Evolutionary conservation across 2,113 vertebrate species (phyloP).

Genomic region (Crocuta crocuta): DNA sequence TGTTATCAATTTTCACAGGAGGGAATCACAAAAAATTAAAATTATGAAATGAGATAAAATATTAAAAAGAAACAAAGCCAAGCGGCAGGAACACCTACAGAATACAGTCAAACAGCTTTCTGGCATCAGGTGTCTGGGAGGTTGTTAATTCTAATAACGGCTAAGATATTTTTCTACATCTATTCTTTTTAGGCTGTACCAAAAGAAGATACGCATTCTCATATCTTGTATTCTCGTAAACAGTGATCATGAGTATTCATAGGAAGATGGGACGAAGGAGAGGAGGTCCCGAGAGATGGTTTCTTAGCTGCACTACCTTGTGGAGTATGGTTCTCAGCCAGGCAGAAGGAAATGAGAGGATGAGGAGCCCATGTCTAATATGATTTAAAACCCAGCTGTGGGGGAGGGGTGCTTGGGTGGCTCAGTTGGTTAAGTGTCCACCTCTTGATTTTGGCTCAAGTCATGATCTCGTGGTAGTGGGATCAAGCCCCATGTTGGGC

Average conservation of each 20-base stretch:
- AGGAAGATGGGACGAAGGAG: background rate
- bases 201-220: background rate
- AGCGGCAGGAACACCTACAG: background rate
- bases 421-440: too few species aligned
- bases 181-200: background rate
- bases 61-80: background rate
- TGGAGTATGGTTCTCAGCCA: background rate
- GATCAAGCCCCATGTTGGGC: too few species aligned
- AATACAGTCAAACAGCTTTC: background rate
- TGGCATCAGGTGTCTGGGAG: background rate
- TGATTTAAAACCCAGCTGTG: background rate
- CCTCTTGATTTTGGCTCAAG: too few species aligned
- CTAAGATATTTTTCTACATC: background rate
- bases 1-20: background rate
- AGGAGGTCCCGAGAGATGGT: background rate
- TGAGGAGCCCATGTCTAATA: background rate
- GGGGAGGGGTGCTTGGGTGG: background rate
- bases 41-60: background rate
- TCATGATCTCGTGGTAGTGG: too few species aligned
- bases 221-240: background rate
- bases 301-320: background rate
- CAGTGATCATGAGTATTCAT: background rate
- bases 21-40: background rate
- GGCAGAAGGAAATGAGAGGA: background rate
- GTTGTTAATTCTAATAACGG: background rate